Conservation (phyloP, 1,140 invertebrate species). For the Bombus soroeensis region DNA sequence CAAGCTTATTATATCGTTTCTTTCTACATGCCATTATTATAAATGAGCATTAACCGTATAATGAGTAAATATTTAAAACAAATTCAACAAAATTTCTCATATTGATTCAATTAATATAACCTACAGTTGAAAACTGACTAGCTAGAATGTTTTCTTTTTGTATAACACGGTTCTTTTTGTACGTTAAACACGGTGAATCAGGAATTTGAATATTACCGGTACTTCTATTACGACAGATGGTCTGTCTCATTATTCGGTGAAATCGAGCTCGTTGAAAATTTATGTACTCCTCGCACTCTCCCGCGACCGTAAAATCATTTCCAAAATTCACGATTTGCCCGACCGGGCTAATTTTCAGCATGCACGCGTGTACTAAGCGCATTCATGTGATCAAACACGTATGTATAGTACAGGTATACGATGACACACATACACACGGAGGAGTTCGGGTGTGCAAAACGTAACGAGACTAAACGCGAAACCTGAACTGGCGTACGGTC, state of each 20-base stretch:
- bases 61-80: neutral
- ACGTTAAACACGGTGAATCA: neutral
- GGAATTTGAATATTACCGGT: conserved; percentile 28
- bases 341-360: conserved; percentile 25
- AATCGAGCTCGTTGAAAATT: conserved; percentile 49
- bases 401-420: conserved; percentile 37
- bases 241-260: conserved; percentile 43
- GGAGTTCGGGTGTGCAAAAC: neutral
- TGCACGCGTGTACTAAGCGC: conserved; percentile 2
- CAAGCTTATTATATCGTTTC: too few relatives aligned
- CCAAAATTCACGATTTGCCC: conserved; percentile 29
- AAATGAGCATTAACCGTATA: neutral
- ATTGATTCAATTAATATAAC: neutral
- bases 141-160: conserved; percentile 3
- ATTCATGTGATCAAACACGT: neutral
- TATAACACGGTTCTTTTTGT: too few relatives aligned
- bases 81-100: neutral
- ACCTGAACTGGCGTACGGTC: conserved; percentile 9
- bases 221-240: conserved; percentile 33
- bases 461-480: neutral
- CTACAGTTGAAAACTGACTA: neutral
- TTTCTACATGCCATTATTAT: too few relatives aligned
- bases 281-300: conserved; percentile 22
- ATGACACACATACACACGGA: neutral
- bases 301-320: conserved; percentile 32